These are phyloP conservation scores for Panthera leo DNA, from an alignment of 2,113 vertebrate species.

Conservation along the genomic window DNA sequence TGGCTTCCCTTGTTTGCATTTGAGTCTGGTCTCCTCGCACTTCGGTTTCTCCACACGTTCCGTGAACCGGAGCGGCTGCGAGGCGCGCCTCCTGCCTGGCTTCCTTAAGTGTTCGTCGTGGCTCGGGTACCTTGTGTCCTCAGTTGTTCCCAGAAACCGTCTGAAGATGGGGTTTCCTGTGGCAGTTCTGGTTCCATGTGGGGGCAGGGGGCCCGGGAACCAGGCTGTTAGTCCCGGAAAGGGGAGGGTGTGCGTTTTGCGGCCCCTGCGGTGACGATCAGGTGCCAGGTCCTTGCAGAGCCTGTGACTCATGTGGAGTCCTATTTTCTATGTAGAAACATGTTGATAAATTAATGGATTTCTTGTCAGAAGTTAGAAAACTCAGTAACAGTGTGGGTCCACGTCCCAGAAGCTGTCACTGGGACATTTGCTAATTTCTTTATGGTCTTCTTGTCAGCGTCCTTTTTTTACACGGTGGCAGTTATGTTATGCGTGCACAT, in stretches of 20 bases:
- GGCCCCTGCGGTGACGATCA: background rate
- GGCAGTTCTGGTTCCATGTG: accelerated
- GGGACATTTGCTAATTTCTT: background rate
- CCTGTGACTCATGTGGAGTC: accelerated
- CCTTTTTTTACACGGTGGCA: background rate
- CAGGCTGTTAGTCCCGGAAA: accelerated
- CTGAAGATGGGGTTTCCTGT: background rate
- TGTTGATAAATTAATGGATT: background rate
- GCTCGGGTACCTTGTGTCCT: accelerated
- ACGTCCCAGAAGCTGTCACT: background rate
- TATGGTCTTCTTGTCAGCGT: background rate
- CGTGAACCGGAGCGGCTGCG: accelerated
- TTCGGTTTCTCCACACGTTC: accelerated
- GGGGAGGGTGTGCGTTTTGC: background rate
- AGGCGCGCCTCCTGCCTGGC: accelerated
- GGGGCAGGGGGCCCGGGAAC: background rate
- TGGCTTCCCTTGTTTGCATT: background rate
- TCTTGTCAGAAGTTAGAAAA: background rate
- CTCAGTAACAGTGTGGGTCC: background rate
- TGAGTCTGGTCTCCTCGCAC: background rate
- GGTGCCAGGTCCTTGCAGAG: accelerated
- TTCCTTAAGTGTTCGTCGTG: accelerated
- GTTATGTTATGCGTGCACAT: accelerated
- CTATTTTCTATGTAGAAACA: background rate
- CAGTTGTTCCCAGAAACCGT: accelerated